phyloP scores from a whole-genome alignment of 2,113 vertebrate genomes.

The Lamprotornis superbus region DNA sequence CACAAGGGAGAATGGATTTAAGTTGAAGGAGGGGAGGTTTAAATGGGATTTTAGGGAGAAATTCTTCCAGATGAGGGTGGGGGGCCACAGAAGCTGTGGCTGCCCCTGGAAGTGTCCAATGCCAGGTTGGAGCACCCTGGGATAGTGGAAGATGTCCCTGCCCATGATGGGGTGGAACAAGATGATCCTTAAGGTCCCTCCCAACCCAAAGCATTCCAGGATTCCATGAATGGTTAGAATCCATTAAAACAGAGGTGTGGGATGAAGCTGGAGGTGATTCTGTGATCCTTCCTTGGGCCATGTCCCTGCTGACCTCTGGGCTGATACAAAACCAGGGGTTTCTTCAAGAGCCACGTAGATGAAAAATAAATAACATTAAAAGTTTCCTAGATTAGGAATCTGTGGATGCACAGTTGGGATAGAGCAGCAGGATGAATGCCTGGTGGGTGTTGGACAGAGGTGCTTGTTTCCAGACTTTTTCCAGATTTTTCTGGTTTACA shows the following conservation, averaged over 20 bases:
- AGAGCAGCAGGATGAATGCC: background rate
- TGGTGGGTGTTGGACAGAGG: background rate
- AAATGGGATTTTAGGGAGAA: background rate
- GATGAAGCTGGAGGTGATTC: background rate
- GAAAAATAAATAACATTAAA: background rate
- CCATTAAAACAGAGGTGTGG: background rate
- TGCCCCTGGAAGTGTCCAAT: background rate
- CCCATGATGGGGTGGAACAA: background rate
- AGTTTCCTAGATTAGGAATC: background rate
- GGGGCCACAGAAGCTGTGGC: background rate
- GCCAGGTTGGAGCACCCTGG: background rate
- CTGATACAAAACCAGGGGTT: background rate
- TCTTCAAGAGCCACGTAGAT: background rate
- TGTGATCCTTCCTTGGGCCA: background rate
- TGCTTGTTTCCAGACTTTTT: background rate
- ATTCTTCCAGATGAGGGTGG: rapidly evolving
- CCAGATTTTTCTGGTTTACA: background rate
- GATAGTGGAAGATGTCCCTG: rapidly evolving
- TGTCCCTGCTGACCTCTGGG: background rate
- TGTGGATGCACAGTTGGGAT: background rate
- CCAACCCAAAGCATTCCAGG: background rate
- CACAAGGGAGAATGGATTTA: background rate
- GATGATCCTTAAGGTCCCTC: background rate
- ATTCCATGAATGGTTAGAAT: background rate
- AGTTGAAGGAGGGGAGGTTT: background rate